Conservation (phyloP, 2,113 vertebrate species). For the Gymnogyps californianus region DNA sequence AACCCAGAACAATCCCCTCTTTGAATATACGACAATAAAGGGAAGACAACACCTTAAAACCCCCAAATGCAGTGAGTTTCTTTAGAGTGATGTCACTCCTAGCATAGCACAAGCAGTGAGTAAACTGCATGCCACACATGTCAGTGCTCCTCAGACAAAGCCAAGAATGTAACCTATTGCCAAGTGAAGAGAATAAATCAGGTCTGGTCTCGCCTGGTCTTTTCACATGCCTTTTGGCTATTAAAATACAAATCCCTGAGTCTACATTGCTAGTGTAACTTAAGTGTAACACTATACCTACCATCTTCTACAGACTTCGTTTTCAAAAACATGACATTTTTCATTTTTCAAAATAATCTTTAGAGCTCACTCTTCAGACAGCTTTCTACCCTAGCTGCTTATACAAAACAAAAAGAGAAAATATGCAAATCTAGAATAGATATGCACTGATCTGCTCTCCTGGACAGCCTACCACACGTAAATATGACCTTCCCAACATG, state of each 20-base stretch:
- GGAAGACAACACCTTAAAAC: neutral
- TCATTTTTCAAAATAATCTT: neutral
- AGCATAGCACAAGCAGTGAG: neutral
- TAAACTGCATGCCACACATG: neutral
- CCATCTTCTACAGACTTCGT: neutral
- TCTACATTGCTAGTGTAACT: neutral
- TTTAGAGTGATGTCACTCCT: neutral
- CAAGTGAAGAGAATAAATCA: neutral
- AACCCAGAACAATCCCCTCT: neutral
- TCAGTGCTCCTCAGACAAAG: accelerated
- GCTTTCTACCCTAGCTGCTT: neutral
- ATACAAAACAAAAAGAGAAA: neutral
- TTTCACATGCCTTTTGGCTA: neutral
- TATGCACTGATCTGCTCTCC: neutral
- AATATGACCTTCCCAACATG: accelerated
- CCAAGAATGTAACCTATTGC: accelerated
- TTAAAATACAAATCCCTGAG: neutral
- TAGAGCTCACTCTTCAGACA: neutral
- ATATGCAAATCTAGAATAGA: neutral
- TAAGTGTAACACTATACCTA: too few species aligned
- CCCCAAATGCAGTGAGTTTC: neutral
- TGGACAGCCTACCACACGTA: neutral
- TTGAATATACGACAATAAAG: accelerated
- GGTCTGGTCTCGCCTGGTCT: slow-evolving; percentile 8
- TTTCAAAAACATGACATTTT: neutral